phyloP scores from a whole-genome alignment of 1,140 invertebrate genomes.

The Bilobella aurantiaca region DNA sequence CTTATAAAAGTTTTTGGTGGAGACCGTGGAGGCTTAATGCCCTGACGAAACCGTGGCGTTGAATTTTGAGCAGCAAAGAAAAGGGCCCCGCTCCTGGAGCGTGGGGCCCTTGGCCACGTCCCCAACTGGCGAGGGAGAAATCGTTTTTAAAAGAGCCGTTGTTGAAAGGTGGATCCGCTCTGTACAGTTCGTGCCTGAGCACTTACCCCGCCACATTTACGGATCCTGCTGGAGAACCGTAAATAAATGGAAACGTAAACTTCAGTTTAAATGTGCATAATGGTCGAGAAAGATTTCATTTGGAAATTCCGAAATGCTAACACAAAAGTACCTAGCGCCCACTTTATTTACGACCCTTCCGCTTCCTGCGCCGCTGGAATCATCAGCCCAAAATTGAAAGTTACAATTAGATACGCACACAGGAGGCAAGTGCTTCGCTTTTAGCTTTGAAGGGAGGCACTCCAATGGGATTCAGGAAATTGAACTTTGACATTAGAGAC shows the following conservation, averaged over 20 bases:
- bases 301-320: background rate
- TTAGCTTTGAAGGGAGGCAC: background rate
- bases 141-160: background rate
- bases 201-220: background rate
- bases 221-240: background rate
- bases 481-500: no score
- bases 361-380: no score
- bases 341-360: slow-evolving; percentile 1
- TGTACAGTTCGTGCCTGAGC: background rate
- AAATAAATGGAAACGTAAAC: slow-evolving; percentile 1
- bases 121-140: background rate
- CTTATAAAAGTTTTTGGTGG: no score
- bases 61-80: no score
- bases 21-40: no score
- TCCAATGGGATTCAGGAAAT: no score
- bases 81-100: no score
- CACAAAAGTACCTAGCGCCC: background rate
- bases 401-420: background rate
- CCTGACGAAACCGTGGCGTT: no score
- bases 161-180: background rate
- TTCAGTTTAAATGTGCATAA: background rate
- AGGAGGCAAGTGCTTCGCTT: background rate
- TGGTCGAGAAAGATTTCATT: background rate
- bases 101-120: no score
- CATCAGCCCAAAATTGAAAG: background rate